These are phyloP conservation scores for Ranitomeya variabilis DNA, from an alignment of 2,113 vertebrate genomes.

Conservation along the genomic window DNA sequence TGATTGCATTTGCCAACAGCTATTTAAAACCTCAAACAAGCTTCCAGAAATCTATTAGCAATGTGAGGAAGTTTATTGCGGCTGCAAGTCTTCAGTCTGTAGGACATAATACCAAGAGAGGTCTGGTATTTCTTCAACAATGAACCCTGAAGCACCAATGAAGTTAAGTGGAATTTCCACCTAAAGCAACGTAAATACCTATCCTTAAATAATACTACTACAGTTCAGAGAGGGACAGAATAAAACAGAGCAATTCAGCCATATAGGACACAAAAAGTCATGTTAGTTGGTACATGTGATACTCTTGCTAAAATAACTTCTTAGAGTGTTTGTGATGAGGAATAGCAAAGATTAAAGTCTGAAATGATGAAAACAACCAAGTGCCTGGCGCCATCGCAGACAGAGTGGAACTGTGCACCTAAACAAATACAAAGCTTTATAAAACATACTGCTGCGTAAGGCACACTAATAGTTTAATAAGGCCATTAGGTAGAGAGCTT, in stretches of 20 bases:
- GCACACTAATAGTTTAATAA: not conserved
- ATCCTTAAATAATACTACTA: not conserved
- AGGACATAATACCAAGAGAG: constrained; percentile 13
- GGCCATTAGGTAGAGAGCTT: not conserved
- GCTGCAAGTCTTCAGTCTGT: constrained; percentile 15
- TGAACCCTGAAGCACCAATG: constrained; percentile 19
- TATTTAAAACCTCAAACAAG: constrained; percentile 37
- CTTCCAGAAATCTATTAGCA: constrained; percentile 39
- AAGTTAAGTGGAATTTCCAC: constrained; percentile 4
- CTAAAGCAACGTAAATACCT: constrained; percentile 29
- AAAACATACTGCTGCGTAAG: not conserved
- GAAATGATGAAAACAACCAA: not conserved
- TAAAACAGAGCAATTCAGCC: not conserved
- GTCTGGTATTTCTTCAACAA: constrained; percentile 43
- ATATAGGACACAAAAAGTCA: not conserved
- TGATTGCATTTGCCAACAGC: constrained; percentile 25
- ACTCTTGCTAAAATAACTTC: not conserved
- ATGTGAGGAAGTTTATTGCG: not conserved
- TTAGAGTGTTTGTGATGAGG: not conserved
- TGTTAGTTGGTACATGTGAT: not conserved
- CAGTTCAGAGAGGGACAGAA: not conserved
- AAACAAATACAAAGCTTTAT: not conserved
- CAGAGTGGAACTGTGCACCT: not conserved
- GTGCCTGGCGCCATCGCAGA: not conserved
- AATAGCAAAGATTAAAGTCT: not conserved